Percentiles rank a stretch among this genome's conserved stretches.
Evolutionary conservation across 2,888 invertebrate species (phyloP).

Genomic region (Halocaridina rubra): DNA sequence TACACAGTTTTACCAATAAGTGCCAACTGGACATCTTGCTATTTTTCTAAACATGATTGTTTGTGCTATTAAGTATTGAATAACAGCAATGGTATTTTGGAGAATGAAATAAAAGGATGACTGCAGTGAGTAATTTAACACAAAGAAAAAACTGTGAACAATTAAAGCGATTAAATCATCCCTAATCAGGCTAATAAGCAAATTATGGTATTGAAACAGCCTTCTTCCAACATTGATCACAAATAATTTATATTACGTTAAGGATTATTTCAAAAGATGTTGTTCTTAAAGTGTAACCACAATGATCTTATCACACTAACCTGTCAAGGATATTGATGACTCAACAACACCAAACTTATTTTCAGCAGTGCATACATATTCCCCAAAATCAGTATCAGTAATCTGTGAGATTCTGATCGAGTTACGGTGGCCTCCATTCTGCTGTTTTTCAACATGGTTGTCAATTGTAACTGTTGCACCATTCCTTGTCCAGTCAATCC

Average conservation of each 20-base stretch:
- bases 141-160: no score
- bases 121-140: no score
- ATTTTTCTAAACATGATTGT: no score
- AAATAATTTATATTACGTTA: not conserved
- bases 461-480: not conserved
- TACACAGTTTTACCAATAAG: no score
- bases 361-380: constrained; percentile 78
- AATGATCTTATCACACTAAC: no score
- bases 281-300: no score
- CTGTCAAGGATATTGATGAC: constrained; percentile 76
- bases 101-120: no score
- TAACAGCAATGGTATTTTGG: no score
- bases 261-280: not conserved
- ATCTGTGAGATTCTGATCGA: constrained; percentile 46
- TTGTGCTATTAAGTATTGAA: no score
- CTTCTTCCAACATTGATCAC: not conserved
- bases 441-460: constrained; percentile 25
- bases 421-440: constrained; percentile 67
- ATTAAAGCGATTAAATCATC: not conserved
- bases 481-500: constrained; percentile 48
- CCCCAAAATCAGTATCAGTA: constrained; percentile 73
- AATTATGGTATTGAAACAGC: not conserved
- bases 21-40: no score
- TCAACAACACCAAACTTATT: constrained; percentile 77
- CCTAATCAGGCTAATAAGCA: not conserved